Percentiles rank a stretch among this genome's conserved stretches.
These are phyloP conservation scores for Belgica antarctica DNA, from an alignment of 2,888 invertebrate species.

Conservation along the genomic window DNA sequence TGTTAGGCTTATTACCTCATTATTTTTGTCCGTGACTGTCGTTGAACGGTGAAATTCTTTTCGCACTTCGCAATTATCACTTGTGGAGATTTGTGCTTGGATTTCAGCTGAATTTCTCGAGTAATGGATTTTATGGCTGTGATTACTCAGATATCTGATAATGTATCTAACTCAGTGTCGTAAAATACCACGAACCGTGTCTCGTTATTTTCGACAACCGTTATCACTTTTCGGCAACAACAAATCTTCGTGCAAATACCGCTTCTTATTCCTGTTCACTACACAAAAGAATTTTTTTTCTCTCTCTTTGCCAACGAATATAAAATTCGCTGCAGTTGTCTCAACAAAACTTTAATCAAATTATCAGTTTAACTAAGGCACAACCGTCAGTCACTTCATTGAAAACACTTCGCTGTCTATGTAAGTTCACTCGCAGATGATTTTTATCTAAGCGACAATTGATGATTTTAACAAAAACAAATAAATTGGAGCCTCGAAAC, in stretches of 20 bases:
- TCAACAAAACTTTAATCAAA: no score
- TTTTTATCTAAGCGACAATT: conserved; percentile 3
- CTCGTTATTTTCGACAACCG: conserved; percentile 32
- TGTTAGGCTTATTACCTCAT: conserved; percentile 24
- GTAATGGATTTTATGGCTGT: neutral
- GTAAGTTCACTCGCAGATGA: no score
- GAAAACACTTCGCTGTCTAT: neutral
- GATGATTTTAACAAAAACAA: conserved; percentile 38
- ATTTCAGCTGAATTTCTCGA: neutral
- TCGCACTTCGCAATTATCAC: conserved; percentile 12
- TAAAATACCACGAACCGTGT: conserved; percentile 7
- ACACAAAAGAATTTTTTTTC: conserved; percentile 40
- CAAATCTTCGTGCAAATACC: conserved; percentile 6
- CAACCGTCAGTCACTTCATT: conserved; percentile 2
- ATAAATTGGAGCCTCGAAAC: neutral
- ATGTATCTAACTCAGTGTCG: conserved; percentile 17
- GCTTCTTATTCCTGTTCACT: conserved; percentile 22
- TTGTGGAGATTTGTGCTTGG: neutral
- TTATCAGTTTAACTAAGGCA: conserved; percentile 27
- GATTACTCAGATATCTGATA: neutral
- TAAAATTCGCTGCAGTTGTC: conserved; percentile 21
- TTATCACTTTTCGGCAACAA: conserved; percentile 32
- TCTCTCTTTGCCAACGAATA: conserved; percentile 35
- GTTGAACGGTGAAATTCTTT: neutral
- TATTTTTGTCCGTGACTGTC: conserved; percentile 1